Evolutionary conservation across 2,888 invertebrate genomes (phyloP), one percentile per base, ranked within the genome.

Genomic region (Aproaerema taeniolella): DNA sequence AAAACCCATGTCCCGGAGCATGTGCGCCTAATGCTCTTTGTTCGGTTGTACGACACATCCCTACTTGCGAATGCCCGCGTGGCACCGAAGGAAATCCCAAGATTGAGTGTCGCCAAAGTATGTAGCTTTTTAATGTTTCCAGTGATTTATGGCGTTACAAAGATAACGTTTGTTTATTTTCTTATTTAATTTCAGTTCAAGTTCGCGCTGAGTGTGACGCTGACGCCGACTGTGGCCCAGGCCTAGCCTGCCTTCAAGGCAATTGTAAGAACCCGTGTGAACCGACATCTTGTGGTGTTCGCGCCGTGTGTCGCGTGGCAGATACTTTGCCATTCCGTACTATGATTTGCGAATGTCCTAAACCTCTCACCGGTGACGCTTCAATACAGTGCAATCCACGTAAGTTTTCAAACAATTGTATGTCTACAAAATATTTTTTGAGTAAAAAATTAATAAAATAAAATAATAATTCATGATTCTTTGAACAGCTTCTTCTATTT

Each of bases 291-390:
- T 96, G 95, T 61, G 95, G 95, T 10, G 67, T 83, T 25, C 92
- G 93, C 63, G 95, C 96, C 0, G 89, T 92, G 51, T 97, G 97
- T 67, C 89, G 91, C 6, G 96, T 96, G 7, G 91, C 95, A 14
- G 93, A 96, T 61, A 95, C 95, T 0, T 77, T 96, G 48, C 96
- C 96, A 4, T 89, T 95, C 77, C 90, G 96, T 53, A 95, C 95
- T 5, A 94, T 96, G 90, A 91, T 94, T 43, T 96, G 96, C 69
- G 91, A 93, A 62, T 97, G 96, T 66, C 89, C 93, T 46, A 91
- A 91, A 43, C 95, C 95, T 46, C 93, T 91, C 57, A 89, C 92
- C 52, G 96, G 96, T 50, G 95, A 96, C 72, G 95, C 96, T 7
- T 94, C 95, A 53, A 89, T 92, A 47, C 92, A 93, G 72, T 97